Evolutionary conservation across 2,797 vertebrate species (phyloP).

Genomic region (Pristis pectinata): DNA sequence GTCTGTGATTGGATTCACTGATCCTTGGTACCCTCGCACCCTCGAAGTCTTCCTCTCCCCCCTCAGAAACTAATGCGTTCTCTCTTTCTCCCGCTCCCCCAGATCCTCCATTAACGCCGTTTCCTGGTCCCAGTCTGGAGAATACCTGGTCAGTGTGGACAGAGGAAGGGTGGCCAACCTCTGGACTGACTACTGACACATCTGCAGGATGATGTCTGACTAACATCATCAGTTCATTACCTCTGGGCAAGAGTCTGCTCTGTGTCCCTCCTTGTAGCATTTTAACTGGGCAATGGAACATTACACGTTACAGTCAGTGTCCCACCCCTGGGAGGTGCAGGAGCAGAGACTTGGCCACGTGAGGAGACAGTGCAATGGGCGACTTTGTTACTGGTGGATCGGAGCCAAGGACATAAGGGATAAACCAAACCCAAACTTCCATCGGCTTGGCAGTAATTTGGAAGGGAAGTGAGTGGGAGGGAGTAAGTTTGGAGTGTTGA

Average conservation of each 20-base stretch:
- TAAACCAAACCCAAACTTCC: not conserved
- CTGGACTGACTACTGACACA: slow-evolving; percentile 60
- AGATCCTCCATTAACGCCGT: slow-evolving; percentile 72
- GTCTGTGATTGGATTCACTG: not conserved
- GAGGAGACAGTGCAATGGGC: no score
- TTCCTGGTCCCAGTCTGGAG: slow-evolving; percentile 71
- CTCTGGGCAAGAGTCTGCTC: no score
- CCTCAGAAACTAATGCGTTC: not conserved
- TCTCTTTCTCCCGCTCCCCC: not conserved
- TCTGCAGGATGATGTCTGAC: no score
- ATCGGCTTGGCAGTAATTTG: not conserved
- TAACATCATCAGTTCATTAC: no score
- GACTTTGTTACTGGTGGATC: no score
- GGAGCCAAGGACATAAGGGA: no score
- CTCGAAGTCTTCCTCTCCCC: not conserved
- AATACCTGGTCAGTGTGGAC: slow-evolving; percentile 73
- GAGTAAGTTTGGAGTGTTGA: not conserved
- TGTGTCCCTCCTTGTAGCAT: no score
- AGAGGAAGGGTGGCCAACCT: slow-evolving; percentile 66
- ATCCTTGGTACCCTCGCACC: not conserved
- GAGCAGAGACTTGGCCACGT: no score
- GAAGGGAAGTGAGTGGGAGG: not conserved
- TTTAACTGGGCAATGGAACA: no score
- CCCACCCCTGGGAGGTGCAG: no score
- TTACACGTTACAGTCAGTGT: no score